Conservation (phyloP, 2,113 vertebrate species). For the Girardinichthys multiradiatus region DNA sequence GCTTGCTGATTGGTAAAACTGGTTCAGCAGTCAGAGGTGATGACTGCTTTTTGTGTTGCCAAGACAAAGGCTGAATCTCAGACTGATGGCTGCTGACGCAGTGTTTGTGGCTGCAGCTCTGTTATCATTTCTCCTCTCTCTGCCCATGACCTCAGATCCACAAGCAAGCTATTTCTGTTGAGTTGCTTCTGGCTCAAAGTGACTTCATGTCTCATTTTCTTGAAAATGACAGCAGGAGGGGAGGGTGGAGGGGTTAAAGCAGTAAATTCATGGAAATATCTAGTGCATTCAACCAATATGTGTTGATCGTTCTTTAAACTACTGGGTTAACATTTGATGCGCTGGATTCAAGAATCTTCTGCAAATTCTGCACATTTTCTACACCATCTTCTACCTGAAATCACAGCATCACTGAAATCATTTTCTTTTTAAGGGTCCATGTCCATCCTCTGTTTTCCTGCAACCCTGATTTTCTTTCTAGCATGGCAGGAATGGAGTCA, state of each 20-base stretch:
- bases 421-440: background rate
- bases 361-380: background rate
- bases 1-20: background rate
- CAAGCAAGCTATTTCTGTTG: constrained; percentile 73
- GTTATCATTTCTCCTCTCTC: constrained; percentile 68
- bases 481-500: constrained; percentile 57
- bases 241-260: background rate
- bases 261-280: constrained; percentile 24
- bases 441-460: constrained; percentile 7
- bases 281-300: constrained; percentile 36
- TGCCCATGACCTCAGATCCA: constrained; percentile 73
- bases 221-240: constrained; percentile 25
- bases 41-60: constrained; percentile 26
- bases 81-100: constrained; percentile 51
- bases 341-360: background rate
- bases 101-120: constrained; percentile 57
- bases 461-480: constrained; percentile 3
- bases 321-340: constrained; percentile 11
- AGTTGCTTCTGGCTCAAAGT: constrained; percentile 69
- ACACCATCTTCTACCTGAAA: background rate
- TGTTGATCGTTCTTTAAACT: background rate
- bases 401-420: background rate
- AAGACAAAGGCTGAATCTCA: constrained; percentile 26
- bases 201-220: constrained; percentile 76
- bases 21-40: constrained; percentile 5